Conservation (phyloP, 2,113 vertebrate species). For the Alligator mississippiensis region DNA sequence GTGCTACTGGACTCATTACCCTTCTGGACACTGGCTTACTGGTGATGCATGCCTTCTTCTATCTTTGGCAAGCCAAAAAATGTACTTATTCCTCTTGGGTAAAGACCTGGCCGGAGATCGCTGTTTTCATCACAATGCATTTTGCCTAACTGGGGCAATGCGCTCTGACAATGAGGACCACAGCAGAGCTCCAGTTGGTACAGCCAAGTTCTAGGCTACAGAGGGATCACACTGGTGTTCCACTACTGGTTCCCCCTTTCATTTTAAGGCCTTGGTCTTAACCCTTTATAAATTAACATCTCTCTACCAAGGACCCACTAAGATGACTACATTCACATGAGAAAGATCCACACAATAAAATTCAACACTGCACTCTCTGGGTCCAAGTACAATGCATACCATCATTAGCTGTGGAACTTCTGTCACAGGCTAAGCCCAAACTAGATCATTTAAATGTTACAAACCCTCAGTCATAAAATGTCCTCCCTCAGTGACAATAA, state of each 20-base stretch:
- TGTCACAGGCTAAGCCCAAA: background rate
- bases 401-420: background rate
- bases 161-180: background rate
- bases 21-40: background rate
- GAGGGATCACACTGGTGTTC: background rate
- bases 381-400: background rate
- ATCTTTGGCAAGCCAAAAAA: background rate
- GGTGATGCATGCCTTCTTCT: background rate
- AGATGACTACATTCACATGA: background rate
- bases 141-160: background rate
- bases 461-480: background rate
- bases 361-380: background rate
- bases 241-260: background rate
- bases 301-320: background rate
- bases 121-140: background rate
- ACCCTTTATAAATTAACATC: background rate
- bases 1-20: background rate
- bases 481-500: background rate
- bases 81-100: background rate
- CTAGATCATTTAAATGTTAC: background rate
- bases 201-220: background rate
- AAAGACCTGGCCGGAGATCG: background rate
- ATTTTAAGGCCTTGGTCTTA: background rate
- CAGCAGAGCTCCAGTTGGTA: background rate
- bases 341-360: background rate